phyloP scores from a whole-genome alignment of 2,113 vertebrate genomes.

The Pithys albifrons region DNA sequence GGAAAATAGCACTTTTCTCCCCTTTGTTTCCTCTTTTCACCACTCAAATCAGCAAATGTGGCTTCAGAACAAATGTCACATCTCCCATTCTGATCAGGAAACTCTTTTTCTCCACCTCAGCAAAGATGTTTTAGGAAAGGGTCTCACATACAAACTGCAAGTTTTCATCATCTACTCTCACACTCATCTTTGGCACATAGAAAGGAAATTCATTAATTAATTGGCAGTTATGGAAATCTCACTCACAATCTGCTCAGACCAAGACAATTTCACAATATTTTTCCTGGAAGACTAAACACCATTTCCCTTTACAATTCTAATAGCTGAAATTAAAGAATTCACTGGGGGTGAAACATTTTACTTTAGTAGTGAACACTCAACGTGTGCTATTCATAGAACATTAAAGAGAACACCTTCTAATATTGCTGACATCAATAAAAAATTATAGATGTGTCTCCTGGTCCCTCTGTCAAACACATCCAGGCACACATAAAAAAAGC shows the following conservation, averaged over 20 bases:
- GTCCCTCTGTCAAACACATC: not conserved
- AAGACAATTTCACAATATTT: not conserved
- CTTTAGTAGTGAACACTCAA: not conserved
- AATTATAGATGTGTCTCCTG: not conserved
- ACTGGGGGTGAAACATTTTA: not conserved
- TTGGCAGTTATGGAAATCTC: not conserved
- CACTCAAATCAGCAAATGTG: not conserved
- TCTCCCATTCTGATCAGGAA: not conserved
- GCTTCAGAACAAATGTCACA: accelerated
- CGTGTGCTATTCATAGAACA: not conserved
- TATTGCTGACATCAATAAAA: not conserved
- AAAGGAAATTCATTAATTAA: not conserved
- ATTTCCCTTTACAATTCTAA: not conserved
- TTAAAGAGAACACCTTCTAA: not conserved
- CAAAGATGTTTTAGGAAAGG: not conserved
- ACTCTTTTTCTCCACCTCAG: not conserved
- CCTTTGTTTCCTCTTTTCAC: not conserved
- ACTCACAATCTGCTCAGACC: not conserved
- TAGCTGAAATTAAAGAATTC: not conserved
- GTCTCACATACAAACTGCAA: not conserved
- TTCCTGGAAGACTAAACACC: not conserved
- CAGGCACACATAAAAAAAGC: not conserved
- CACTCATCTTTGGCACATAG: not conserved
- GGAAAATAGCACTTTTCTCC: not conserved
- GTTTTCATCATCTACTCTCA: not conserved